Conservation (phyloP, 2,797 vertebrate genomes). For the Esox lucius region DNA sequence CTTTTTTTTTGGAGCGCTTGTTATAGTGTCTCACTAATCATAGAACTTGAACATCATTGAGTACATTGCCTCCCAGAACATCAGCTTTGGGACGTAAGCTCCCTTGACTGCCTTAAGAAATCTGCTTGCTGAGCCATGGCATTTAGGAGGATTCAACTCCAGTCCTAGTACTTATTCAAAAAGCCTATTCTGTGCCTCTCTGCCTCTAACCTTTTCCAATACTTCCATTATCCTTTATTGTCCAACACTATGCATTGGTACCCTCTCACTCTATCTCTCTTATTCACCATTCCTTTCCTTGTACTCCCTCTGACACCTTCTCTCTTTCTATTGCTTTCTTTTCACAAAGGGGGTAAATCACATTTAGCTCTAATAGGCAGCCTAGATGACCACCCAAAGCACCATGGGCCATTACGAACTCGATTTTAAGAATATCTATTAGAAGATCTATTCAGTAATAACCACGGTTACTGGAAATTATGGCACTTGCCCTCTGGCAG, state of each 20-base stretch:
- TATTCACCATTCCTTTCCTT: slow-evolving; percentile 21
- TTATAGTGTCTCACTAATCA: neutral
- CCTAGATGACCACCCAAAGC: slow-evolving; percentile 64
- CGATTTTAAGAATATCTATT: slow-evolving; percentile 67
- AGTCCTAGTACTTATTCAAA: neutral
- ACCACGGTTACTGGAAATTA: slow-evolving; percentile 69
- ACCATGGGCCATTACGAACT: slow-evolving; percentile 68
- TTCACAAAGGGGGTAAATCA: slow-evolving; percentile 58
- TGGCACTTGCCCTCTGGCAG: slow-evolving; percentile 66
- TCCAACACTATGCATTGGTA: neutral
- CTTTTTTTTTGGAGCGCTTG: neutral
- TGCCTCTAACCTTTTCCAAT: neutral
- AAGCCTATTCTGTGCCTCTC: neutral
- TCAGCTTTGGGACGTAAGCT: neutral
- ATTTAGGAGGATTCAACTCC: neutral
- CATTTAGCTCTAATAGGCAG: slow-evolving; percentile 69
- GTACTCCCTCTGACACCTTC: slow-evolving; percentile 1
- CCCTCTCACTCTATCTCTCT: neutral
- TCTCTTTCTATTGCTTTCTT: slow-evolving; percentile 22
- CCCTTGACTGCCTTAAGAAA: neutral
- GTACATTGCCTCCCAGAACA: slow-evolving; percentile 2
- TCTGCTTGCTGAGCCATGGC: neutral
- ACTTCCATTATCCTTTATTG: slow-evolving; percentile 8
- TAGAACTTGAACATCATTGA: no score
- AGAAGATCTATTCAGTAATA: slow-evolving; percentile 69